Evolutionary conservation across 2,888 invertebrate species (phyloP), one percentile per base, ranked within the genome.

Genomic region (Oligia strigilis): DNA sequence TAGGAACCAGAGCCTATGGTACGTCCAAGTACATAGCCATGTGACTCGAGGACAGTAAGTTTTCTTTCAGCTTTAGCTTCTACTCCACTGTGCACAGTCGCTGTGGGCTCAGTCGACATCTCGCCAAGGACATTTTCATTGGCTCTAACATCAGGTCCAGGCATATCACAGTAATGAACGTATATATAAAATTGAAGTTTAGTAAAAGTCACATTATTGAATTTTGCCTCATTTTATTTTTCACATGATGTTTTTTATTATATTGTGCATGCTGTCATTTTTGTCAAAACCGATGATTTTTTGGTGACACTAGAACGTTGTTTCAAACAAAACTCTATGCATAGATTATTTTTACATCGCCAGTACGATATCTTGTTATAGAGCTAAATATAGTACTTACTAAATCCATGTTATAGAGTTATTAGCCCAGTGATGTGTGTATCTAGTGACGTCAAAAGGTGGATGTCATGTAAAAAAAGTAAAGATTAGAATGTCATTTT

Each of bases 1-100:
- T 98, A 98, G 64, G 98, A 98, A 40, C 98, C 98, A n/a, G 98
- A 97, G 9, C 98, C 98, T 88, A 98, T 98, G 9, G 98, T 98
- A 92, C 98, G 98, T 36, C 98, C 98, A 77, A 98, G 95, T 75
- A 97, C 97, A 90, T 98, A 98, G 84, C 98, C 98, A 93, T 98
- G 98, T 49, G 98, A 97, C 95, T 98, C 98, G 60, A 98, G 97
- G 71, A 98, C 98, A n/a, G 98, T 98, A 87, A 97, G 92, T 91
- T 97, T 97, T 85, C 94, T 93, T 85, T 97, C 97, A 83, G 95
- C 80, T 91, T 96, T 96, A 64, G 95, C 93, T 89, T 95, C 96
- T 73, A 95, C 95, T 72, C 94, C 95, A 93, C 94, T 95, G 89
- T 96, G 96, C 83, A 95, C 96, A 82, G 95, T 94, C 83, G 96